A percentile compares a stretch with the other conserved stretches of the same genome.
These are phyloP conservation scores for Galerucella pusilla DNA, from an alignment of 2,888 invertebrate genomes.

Conservation along the genomic window DNA sequence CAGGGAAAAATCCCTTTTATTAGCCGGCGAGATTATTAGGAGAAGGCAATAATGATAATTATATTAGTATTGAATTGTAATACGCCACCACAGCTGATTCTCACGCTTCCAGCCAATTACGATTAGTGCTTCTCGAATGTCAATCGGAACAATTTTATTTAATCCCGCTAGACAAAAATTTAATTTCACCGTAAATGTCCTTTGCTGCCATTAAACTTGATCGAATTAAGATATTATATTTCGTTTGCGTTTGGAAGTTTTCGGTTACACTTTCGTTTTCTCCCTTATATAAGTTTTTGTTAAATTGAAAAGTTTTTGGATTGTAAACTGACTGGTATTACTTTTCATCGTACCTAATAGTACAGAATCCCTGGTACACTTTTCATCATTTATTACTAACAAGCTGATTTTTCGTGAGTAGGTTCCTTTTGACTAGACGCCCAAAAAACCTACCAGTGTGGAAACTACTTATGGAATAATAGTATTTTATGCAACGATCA, in stretches of 20 bases:
- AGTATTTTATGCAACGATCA: no score
- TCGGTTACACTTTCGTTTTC: neutral
- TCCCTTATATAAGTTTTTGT: neutral
- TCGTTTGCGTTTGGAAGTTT: neutral
- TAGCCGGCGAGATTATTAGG: slow-evolving; percentile 60
- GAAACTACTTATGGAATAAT: no score
- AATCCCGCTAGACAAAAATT: slow-evolving; percentile 22
- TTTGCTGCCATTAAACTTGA: neutral
- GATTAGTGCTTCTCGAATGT: slow-evolving; percentile 46
- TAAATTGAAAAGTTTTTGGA: no score
- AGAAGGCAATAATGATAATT: slow-evolving; percentile 67
- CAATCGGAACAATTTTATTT: slow-evolving; percentile 32
- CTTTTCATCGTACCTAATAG: no score
- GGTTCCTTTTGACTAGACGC: no score
- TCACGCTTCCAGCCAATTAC: slow-evolving; percentile 57
- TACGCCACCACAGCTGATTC: slow-evolving; percentile 57
- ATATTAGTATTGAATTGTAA: slow-evolving; percentile 66
- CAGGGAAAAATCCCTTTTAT: slow-evolving; percentile 41
- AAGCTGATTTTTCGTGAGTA: no score
- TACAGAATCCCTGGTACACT: no score
- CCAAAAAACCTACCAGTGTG: no score
- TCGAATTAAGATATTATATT: slow-evolving; percentile 5
- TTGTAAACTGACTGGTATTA: no score
- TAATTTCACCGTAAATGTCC: slow-evolving; percentile 14
- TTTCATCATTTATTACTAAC: no score